Base-by-base conservation (phyloP, 2,888 invertebrate genomes). In the Agrotis exclamationis region DNA sequence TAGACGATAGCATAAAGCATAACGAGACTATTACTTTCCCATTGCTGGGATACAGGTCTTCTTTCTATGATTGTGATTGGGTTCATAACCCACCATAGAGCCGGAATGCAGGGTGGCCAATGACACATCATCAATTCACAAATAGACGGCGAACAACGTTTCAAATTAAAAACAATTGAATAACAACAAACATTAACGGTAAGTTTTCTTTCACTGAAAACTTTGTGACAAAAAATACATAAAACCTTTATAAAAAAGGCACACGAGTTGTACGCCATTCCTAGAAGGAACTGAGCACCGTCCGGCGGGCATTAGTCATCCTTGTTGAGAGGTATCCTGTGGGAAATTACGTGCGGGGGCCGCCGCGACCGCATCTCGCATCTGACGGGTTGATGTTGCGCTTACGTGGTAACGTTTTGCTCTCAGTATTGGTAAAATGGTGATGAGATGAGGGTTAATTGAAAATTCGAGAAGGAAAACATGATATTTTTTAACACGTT, bases 231-330 rank as follows among this genome's bases (percentile, higher is more conserved):
- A n/a, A 7, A 28, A 76, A 64, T 54, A 62, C 28, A 69, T 45
- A 62, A 45, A 65, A 66, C 9, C 18, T 3, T 63, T 72, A 70
- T 70, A 50, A 81, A 83, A 79, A 84, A 48, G 56, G 70, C 74
- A 79, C 50, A 56, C 57, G 53, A 79, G 82, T 84, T 70, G 82
- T 83, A 74, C 80, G 77, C 74, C 76, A 78, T 85, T 82, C 76
- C 80, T 82, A 79, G 85, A 83, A 76, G 75, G 79, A 91, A 86
- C 88, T 85, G 81, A 88, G 87, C 57, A 71, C 71, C 90, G 93
- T 92, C 92, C 92, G 89, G 90, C 88, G 90, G 85, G 90, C 94
- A 94, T 95, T 92, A 93, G 91, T 95, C 93, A 94, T 93, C 92
- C 90, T 84, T 88, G 94, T 88, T 94, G 95, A 95, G 91, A 94